phyloP scores from a whole-genome alignment of 2,888 invertebrate species.

The Xylota sylvarum region DNA sequence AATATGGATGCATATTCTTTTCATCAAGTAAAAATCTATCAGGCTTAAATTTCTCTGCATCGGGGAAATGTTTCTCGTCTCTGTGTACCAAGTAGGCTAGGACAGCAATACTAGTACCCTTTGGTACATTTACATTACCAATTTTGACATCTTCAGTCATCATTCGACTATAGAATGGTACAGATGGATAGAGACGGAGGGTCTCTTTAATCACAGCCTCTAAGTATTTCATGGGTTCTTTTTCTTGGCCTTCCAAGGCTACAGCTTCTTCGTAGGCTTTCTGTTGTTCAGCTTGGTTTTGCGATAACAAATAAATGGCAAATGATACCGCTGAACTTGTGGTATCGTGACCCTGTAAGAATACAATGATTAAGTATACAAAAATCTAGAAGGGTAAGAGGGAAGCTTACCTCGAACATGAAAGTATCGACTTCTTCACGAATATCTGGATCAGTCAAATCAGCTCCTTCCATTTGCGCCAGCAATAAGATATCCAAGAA shows the following conservation, averaged over 20 bases:
- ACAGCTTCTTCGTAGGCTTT: conserved; percentile 84
- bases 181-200: conserved; percentile 86
- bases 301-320: conserved; percentile 85
- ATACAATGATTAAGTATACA: conserved; percentile 24
- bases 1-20: conserved; percentile 81
- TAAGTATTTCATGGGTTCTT: conserved; percentile 85
- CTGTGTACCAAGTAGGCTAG: conserved; percentile 85
- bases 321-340: conserved; percentile 86
- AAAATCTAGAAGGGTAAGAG: neutral
- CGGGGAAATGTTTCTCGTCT: conserved; percentile 85
- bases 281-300: conserved; percentile 85
- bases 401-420: conserved; percentile 85
- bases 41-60: conserved; percentile 84
- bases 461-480: conserved; percentile 84
- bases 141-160: conserved; percentile 85
- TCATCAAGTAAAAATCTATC: conserved; percentile 81
- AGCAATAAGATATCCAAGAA: conserved; percentile 86
- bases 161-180: conserved; percentile 85
- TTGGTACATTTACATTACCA: conserved; percentile 84
- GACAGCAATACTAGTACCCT: conserved; percentile 83
- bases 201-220: conserved; percentile 87
- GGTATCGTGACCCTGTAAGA: conserved; percentile 86
- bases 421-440: conserved; percentile 87
- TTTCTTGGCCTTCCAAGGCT: conserved; percentile 82
- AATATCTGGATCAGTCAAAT: conserved; percentile 85